These are phyloP conservation scores for Thripadectes ignobilis DNA, from an alignment of 2,797 vertebrate species.

Conservation along the genomic window DNA sequence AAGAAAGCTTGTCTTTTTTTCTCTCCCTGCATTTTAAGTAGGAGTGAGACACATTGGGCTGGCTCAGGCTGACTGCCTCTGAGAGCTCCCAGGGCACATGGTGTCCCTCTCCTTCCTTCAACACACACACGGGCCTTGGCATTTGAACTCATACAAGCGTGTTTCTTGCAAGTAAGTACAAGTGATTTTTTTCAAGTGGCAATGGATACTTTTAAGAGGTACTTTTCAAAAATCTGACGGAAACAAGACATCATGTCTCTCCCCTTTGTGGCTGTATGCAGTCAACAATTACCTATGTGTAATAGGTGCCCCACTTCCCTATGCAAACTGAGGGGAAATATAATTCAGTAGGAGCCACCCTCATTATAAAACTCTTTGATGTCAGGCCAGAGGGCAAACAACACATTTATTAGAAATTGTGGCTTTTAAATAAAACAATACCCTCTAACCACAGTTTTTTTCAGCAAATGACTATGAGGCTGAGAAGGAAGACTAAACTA, in stretches of 20 bases:
- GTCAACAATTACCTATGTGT: not conserved
- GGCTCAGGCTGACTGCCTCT: not conserved
- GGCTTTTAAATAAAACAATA: constrained; percentile 31
- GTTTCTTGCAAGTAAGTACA: not conserved
- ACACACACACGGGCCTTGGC: not conserved
- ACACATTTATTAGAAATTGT: constrained; percentile 6
- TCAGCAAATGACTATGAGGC: not conserved
- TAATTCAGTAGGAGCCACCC: constrained; percentile 11
- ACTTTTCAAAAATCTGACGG: not conserved
- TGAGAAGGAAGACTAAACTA: constrained; percentile 2
- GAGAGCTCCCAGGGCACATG: fast-evolving
- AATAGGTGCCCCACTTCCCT: not conserved
- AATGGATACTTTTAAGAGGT: not conserved
- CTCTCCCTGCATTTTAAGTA: not conserved
- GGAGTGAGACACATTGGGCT: fast-evolving
- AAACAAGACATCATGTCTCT: fast-evolving
- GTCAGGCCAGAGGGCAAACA: not conserved
- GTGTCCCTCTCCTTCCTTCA: not conserved
- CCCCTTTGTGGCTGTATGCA: not conserved
- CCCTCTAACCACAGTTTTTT: constrained; percentile 11
- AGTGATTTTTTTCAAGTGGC: not conserved
- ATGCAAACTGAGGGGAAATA: not conserved
- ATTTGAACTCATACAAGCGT: not conserved
- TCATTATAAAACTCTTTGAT: constrained; percentile 17
- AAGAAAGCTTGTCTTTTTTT: not conserved